Conservation (phyloP, 1,140 invertebrate species). For the Brachionus sp. region DNA sequence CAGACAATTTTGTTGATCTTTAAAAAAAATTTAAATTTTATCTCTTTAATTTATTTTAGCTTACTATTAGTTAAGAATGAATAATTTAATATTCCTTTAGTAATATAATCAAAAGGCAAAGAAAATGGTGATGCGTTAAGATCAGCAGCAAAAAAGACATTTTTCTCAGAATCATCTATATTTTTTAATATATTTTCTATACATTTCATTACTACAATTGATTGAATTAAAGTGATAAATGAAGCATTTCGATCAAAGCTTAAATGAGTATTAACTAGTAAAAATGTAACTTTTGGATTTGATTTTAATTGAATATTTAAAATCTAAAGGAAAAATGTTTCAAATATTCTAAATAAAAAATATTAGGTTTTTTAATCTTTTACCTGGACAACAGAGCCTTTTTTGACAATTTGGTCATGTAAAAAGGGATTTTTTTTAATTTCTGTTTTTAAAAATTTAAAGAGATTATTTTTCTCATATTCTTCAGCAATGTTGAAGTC, state of each 20-base stretch:
- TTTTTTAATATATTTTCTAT: background rate
- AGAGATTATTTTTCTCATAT: background rate
- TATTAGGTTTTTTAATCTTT: background rate
- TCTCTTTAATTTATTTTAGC: background rate
- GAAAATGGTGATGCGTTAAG: slow-evolving; percentile 19
- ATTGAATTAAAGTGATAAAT: background rate
- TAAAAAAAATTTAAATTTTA: background rate
- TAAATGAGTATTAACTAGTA: slow-evolving; percentile 23
- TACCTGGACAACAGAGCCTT: background rate
- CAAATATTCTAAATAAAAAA: background rate
- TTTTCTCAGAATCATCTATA: background rate
- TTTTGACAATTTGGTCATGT: background rate
- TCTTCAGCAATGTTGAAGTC: background rate
- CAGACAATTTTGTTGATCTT: background rate
- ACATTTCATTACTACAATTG: background rate
- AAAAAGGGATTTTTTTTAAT: background rate
- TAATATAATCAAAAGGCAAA: background rate
- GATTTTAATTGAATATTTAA: background rate
- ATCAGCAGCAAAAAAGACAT: slow-evolving; percentile 7
- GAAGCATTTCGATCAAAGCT: background rate
- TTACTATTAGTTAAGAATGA: background rate
- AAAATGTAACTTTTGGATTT: background rate
- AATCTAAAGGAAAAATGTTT: background rate
- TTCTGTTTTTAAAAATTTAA: background rate
- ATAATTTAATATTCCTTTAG: background rate